Evolutionary conservation across 1,140 invertebrate species (phyloP), one percentile per base, ranked within the genome.

Genomic region (Apis dorsata): DNA sequence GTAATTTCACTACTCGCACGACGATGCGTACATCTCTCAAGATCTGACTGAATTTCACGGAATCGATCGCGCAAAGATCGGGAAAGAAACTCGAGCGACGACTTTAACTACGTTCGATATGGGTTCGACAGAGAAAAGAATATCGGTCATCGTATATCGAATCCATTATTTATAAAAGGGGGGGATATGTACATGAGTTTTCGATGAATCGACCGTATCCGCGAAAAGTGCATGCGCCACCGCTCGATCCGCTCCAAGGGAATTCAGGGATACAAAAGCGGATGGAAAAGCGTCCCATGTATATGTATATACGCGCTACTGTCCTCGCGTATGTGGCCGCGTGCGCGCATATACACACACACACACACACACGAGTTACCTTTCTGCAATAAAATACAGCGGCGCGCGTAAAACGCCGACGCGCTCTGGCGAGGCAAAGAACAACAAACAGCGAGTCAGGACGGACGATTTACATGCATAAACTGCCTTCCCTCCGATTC

Each of bases 381-480:
- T 83, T 80, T 62, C 74, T 44, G 79, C 83, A 86, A 88, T 85
- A 89, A 89, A 89, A 88, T 86, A 88, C 81, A 82, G 72, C 55
- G 79, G 83, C 73, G 79, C 80, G 80, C 88, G 82, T 89, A 83
- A 90, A 89, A 82, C 79, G 87, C 76, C 86, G 78, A 87, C 83
- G 85, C 82, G 73, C 74, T 66, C 77, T 69, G 76, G 21, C 84
- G 85, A 89, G 83, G 83, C 84, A 87, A 90, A 86, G 88, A 91
- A 91, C 90, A 92, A 92, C 84, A 93, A 93, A 91, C 89, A 88
- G 79, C 83, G 81, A 89, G 90, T 92, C 88, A 78, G 76, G 79
- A 69, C 86, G 84, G 83, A 88, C 89, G 88, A 92, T 92, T 92
- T 92, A 92, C 89, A 91, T 91, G 87, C 91, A 88, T 88, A 86